These are phyloP conservation scores for Syritta pipiens DNA, from an alignment of 2,888 invertebrate genomes.

Conservation along the genomic window DNA sequence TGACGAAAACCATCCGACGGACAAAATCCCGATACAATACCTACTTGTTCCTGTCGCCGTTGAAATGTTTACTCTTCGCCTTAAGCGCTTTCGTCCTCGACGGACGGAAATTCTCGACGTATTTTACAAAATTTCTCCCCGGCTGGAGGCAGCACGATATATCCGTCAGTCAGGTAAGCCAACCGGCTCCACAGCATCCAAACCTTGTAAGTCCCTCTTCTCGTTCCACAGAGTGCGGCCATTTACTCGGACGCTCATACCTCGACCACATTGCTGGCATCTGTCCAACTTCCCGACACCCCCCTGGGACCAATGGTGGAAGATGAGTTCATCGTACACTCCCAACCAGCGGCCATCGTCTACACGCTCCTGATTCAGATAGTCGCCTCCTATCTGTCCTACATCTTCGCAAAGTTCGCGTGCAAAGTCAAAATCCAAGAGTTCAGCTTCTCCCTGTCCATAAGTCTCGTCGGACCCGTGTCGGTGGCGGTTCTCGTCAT, in stretches of 20 bases:
- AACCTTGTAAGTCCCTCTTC: neutral
- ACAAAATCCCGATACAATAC: constrained; percentile 85
- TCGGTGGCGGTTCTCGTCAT: constrained; percentile 85
- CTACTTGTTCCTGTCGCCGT: constrained; percentile 86
- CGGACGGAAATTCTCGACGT: constrained; percentile 72
- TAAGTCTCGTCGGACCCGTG: constrained; percentile 88
- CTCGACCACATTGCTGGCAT: neutral
- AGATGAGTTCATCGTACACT: constrained; percentile 71
- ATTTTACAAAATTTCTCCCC: constrained; percentile 79
- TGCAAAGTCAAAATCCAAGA: constrained; percentile 94
- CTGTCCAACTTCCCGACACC: constrained; percentile 23
- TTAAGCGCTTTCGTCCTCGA: constrained; percentile 82
- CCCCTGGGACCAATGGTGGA: constrained; percentile 36
- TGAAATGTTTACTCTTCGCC: constrained; percentile 89
- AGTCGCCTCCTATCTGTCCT: constrained; percentile 84
- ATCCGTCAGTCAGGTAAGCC: constrained; percentile 80
- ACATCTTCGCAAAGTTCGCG: constrained; percentile 87
- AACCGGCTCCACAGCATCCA: neutral
- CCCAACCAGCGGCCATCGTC: constrained; percentile 76
- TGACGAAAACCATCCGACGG: constrained; percentile 79
- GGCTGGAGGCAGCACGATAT: constrained; percentile 82
- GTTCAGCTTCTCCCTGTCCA: constrained; percentile 91
- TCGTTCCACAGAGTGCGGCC: constrained; percentile 21
- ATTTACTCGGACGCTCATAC: constrained; percentile 41
- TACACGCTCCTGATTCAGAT: constrained; percentile 85